These are phyloP conservation scores for Champsocephalus gunnari DNA, from an alignment of 2,797 vertebrate genomes.

Conservation along the genomic window DNA sequence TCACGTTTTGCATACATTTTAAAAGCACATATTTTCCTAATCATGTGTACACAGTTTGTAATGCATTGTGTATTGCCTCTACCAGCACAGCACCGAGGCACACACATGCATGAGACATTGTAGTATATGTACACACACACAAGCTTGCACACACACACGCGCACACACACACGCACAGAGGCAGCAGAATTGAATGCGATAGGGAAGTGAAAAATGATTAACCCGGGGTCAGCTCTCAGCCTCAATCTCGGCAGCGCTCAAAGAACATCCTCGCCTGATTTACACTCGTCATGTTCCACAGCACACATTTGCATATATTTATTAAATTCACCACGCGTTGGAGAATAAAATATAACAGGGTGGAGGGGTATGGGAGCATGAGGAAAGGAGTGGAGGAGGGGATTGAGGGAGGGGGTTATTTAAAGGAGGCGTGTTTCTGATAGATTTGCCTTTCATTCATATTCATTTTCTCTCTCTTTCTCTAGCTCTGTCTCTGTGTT, in stretches of 20 bases:
- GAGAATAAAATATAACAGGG: constrained; percentile 87
- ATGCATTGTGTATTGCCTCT: constrained; percentile 59
- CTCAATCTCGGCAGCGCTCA: constrained; percentile 88
- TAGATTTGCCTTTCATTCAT: constrained; percentile 87
- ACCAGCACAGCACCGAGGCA: constrained; percentile 31
- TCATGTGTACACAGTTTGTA: constrained; percentile 68
- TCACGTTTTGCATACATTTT: constrained; percentile 60
- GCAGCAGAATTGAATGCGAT: constrained; percentile 88
- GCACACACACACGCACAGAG: constrained; percentile 45
- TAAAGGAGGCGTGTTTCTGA: constrained; percentile 86
- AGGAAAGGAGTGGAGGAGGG: constrained; percentile 63
- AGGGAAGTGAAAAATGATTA: constrained; percentile 91
- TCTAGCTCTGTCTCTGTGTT: constrained; percentile 60
- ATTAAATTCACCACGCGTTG: constrained; percentile 88
- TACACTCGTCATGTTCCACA: constrained; percentile 89
- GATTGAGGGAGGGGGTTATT: constrained; percentile 77
- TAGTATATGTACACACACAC: constrained; percentile 27
- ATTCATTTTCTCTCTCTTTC: constrained; percentile 78
- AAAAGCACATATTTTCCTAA: constrained; percentile 67
- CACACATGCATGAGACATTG: constrained; percentile 24
- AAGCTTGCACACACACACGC: constrained; percentile 41
- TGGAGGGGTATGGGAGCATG: constrained; percentile 52
- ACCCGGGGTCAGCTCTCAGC: constrained; percentile 90
- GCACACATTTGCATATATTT: constrained; percentile 92
- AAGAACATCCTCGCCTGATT: constrained; percentile 89